These are phyloP conservation scores for Troglohyphantes excavatus DNA, from an alignment of 2,888 invertebrate species.

Conservation along the genomic window DNA sequence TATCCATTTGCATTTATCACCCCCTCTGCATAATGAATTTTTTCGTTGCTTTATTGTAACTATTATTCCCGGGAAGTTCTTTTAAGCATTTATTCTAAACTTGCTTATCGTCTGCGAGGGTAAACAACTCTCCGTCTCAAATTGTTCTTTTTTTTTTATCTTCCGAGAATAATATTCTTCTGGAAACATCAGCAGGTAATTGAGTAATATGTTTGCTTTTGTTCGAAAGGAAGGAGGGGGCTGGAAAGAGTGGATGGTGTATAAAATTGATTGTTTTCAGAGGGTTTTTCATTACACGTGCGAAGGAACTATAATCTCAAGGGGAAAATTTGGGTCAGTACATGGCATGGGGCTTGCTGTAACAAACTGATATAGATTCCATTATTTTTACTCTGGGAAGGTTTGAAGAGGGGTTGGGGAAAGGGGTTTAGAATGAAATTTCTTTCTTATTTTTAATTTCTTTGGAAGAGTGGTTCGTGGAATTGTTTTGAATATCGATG, in stretches of 20 bases:
- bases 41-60: slow-evolving; percentile 8
- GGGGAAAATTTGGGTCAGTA: slow-evolving; percentile 45
- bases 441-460: neutral
- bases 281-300: slow-evolving; percentile 51
- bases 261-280: slow-evolving; percentile 43
- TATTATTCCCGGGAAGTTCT: slow-evolving; percentile 11
- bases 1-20: slow-evolving; percentile 48
- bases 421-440: neutral
- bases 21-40: slow-evolving; percentile 25
- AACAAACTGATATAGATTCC: slow-evolving; percentile 53
- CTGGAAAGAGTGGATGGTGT: neutral
- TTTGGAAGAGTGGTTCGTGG: neutral
- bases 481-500: slow-evolving; percentile 17
- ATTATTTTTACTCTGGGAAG: slow-evolving; percentile 29
- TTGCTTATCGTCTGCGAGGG: slow-evolving; percentile 42
- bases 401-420: neutral
- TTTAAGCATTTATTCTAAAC: slow-evolving; percentile 18
- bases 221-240: neutral
- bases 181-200: slow-evolving; percentile 42
- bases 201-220: slow-evolving; percentile 71
- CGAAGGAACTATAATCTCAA: slow-evolving; percentile 22
- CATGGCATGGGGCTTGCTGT: neutral
- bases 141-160: slow-evolving; percentile 15
- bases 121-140: slow-evolving; percentile 40
- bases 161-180: slow-evolving; percentile 31